Conservation (phyloP, 2,888 invertebrate species). For the Rotaria magnacalcarata region DNA sequence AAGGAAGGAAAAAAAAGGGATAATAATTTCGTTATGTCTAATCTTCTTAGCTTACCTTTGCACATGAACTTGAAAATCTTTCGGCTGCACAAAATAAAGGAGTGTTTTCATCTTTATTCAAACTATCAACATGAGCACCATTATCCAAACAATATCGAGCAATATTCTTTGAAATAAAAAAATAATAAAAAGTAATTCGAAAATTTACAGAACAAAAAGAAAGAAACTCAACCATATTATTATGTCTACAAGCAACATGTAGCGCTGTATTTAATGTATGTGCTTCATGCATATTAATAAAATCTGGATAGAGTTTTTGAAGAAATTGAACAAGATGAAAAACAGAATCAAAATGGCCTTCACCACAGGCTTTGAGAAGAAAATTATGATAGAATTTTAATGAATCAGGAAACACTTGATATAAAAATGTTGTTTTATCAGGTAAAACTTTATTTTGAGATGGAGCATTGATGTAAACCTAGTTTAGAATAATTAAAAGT, state of each 20-base stretch:
- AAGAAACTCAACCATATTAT: conserved; percentile 51
- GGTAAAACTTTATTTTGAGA: conserved; percentile 55
- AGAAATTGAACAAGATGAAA: conserved; percentile 56
- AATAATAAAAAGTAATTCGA: background rate
- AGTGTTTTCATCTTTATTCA: conserved; percentile 53
- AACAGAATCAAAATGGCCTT: conserved; percentile 54
- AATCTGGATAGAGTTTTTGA: conserved; percentile 50
- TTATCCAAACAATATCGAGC: conserved; percentile 54
- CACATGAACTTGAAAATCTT: conserved; percentile 48
- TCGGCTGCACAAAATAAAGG: conserved; percentile 56
- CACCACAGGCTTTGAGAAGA: conserved; percentile 53
- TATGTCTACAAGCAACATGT: conserved; percentile 54
- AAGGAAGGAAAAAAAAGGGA: no score
- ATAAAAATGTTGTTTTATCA: conserved; percentile 53
- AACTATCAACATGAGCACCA: conserved; percentile 55
- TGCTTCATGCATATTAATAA: conserved; percentile 56
- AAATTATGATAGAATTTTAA: conserved; percentile 53
- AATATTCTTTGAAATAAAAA: conserved; percentile 51
- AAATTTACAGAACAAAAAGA: background rate
- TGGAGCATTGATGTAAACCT: conserved; percentile 55
- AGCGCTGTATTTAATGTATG: conserved; percentile 55
- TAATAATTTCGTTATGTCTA: no score
- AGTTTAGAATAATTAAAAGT: conserved; percentile 14
- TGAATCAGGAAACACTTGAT: conserved; percentile 58
- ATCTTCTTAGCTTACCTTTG: conserved; percentile 8